phyloP scores from a whole-genome alignment of 2,797 vertebrate genomes.

The Pseudochirops cupreus region DNA sequence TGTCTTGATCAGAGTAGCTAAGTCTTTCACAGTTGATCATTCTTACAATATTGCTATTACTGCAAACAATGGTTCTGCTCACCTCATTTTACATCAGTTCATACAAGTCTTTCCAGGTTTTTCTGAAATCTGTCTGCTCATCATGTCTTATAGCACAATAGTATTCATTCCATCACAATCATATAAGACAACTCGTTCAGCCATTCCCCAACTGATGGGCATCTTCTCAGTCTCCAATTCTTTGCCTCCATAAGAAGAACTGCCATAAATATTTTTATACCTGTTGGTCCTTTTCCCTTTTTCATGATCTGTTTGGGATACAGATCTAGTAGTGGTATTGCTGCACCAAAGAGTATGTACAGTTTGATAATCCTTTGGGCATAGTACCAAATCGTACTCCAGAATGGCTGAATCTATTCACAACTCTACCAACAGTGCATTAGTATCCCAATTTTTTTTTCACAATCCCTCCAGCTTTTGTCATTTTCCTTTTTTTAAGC shows the following conservation, averaged over 20 bases:
- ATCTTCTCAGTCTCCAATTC: background rate
- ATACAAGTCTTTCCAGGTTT: background rate
- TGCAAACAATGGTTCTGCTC: no score
- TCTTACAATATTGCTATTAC: background rate
- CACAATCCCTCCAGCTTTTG: background rate
- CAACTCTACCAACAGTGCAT: background rate
- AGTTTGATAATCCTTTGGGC: background rate
- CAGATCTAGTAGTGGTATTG: background rate
- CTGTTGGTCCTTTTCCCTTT: background rate
- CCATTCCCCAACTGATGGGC: background rate
- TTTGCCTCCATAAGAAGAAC: background rate
- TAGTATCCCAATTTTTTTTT: background rate
- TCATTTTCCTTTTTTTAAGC: background rate
- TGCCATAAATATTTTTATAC: background rate
- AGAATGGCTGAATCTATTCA: background rate
- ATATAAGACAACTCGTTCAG: background rate
- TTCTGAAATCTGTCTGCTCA: no score
- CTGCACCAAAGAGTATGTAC: background rate
- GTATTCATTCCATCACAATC: background rate
- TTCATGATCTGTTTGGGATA: background rate
- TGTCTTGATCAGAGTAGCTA: background rate
- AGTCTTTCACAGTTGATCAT: no score
- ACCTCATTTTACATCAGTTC: background rate
- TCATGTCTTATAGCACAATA: background rate
- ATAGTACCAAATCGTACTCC: background rate